Percentiles rank a stretch among this genome's conserved stretches.
phyloP scores from a whole-genome alignment of 1,140 invertebrate species.

The Scaptomyza pallida region DNA sequence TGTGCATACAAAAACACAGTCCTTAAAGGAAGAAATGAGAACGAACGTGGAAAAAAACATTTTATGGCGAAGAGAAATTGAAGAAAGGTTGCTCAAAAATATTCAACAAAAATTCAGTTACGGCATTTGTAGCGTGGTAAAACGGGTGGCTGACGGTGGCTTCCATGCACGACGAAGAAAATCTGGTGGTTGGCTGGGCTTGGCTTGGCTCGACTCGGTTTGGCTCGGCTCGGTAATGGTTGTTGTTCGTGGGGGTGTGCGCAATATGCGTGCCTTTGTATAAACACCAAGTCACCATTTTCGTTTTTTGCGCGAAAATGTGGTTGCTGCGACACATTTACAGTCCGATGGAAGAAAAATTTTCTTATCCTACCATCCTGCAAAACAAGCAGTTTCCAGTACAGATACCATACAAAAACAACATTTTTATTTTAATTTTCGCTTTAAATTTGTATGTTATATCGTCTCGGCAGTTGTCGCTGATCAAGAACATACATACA shows the following conservation, averaged over 20 bases:
- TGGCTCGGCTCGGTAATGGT: not conserved
- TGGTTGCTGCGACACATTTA: constrained; percentile 51
- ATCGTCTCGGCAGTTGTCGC: no score
- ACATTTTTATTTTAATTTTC: no score
- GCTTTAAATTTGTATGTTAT: no score
- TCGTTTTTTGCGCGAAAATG: constrained; percentile 63
- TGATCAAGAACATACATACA: no score
- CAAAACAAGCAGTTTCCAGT: not conserved
- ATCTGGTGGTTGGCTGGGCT: constrained; percentile 7
- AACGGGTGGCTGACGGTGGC: not conserved
- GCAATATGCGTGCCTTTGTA: constrained; percentile 55
- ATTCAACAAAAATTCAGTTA: constrained; percentile 60
- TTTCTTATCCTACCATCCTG: not conserved
- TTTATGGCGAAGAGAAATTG: constrained; percentile 53
- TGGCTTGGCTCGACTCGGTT: not conserved
- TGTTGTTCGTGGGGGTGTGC: constrained; percentile 9
- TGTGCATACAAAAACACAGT: constrained; percentile 25
- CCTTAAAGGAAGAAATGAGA: constrained; percentile 8
- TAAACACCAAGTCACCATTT: constrained; percentile 44
- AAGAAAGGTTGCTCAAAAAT: constrained; percentile 74
- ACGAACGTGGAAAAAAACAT: constrained; percentile 47
- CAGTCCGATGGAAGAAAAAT: constrained; percentile 17
- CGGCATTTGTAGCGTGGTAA: constrained; percentile 51
- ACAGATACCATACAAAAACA: no score
- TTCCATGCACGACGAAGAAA: not conserved